Evolutionary conservation across 2,888 invertebrate species (phyloP).

Genomic region (Chorisops tibialis): DNA sequence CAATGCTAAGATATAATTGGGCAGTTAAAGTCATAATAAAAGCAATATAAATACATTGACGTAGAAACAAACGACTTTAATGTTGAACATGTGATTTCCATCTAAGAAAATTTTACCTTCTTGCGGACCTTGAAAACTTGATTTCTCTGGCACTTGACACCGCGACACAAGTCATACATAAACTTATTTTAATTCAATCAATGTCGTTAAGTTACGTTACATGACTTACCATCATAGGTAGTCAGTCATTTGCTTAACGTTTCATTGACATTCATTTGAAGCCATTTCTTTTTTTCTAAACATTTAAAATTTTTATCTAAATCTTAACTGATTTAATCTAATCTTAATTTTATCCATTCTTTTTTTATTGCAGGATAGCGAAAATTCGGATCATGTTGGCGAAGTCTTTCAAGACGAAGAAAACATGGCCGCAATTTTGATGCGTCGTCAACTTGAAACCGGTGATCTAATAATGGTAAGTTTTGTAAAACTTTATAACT

Average conservation of each 20-base stretch:
- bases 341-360: not conserved
- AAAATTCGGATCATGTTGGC: constrained; percentile 61
- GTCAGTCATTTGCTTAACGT: constrained; percentile 28
- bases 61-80: too few relatives aligned
- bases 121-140: constrained; percentile 16
- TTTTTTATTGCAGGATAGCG: constrained; percentile 55
- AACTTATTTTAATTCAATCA: constrained; percentile 3
- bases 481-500: constrained; percentile 18
- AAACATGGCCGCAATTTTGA: constrained; percentile 81
- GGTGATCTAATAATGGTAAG: constrained; percentile 84
- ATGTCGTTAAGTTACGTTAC: not conserved
- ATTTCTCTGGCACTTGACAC: constrained; percentile 22
- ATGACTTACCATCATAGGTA: constrained; percentile 23
- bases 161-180: constrained; percentile 1
- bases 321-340: not conserved
- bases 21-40: not conserved
- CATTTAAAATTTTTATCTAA: constrained; percentile 26
- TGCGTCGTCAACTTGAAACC: constrained; percentile 73
- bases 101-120: constrained; percentile 21
- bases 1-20: too few relatives aligned
- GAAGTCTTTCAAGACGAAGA: constrained; percentile 84
- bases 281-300: constrained; percentile 2
- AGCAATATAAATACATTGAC: too few relatives aligned
- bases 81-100: constrained; percentile 2
- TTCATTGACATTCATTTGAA: constrained; percentile 3